Percentiles rank a stretch among this genome's conserved stretches.
phyloP scores from a whole-genome alignment of 2,113 vertebrate genomes.

The Psephotus haematonotus region DNA sequence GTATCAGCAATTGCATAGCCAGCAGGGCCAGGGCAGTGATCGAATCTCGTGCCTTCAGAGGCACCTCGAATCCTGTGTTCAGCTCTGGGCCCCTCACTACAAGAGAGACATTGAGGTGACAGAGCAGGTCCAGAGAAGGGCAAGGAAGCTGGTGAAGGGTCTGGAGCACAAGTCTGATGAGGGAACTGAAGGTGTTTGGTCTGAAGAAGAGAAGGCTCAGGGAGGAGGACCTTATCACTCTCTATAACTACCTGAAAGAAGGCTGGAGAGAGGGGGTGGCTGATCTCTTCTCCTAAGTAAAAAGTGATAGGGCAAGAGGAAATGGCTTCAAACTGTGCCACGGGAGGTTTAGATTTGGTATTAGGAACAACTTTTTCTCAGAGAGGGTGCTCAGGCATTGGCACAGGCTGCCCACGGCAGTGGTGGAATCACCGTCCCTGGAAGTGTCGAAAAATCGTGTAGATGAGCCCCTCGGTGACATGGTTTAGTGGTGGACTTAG shows the following conservation, averaged over 20 bases:
- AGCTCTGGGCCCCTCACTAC: background rate
- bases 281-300: background rate
- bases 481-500: background rate
- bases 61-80: background rate
- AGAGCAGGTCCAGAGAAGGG: background rate
- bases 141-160: background rate
- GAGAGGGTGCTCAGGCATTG: background rate
- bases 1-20: background rate
- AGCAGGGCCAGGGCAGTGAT: background rate
- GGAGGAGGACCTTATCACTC: background rate
- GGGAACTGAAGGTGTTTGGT: background rate
- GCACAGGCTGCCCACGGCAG: background rate
- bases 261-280: background rate
- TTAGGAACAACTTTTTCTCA: background rate
- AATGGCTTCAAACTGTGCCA: background rate
- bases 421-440: background rate
- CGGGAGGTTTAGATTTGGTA: background rate
- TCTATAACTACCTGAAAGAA: background rate
- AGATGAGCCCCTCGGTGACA: background rate
- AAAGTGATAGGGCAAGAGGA: background rate
- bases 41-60: too few relatives aligned
- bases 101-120: background rate
- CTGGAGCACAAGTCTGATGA: background rate
- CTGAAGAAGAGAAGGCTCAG: background rate
- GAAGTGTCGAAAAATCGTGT: background rate